Percentiles rank a stretch among this genome's conserved stretches.
Conservation (phyloP, 2,113 vertebrate genomes). For the Donacobius atricapilla region DNA sequence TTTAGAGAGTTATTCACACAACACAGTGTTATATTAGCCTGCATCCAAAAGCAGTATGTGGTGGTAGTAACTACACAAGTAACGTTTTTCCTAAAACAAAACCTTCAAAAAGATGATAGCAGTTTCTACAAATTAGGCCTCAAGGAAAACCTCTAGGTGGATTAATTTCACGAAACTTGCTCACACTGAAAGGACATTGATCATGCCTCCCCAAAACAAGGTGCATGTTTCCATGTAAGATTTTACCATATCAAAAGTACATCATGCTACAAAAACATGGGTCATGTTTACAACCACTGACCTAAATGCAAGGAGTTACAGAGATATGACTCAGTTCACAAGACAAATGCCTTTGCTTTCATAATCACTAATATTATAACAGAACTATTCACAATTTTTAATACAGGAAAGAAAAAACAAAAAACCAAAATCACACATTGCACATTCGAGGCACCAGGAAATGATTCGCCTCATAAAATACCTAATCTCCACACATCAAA, state of each 20-base stretch:
- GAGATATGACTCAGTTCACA: neutral
- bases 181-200: neutral
- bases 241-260: neutral
- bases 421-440: neutral
- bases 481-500: constrained; percentile 54
- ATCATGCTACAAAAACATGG: neutral
- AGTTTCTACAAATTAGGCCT: neutral
- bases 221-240: neutral
- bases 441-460: neutral
- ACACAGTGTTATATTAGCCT: neutral
- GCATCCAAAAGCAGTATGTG: neutral
- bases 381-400: neutral
- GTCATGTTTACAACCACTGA: neutral
- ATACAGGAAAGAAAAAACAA: neutral
- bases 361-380: neutral
- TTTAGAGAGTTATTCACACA: neutral
- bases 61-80: neutral
- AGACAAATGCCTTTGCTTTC: neutral
- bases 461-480: constrained; percentile 22
- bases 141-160: neutral
- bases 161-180: neutral
- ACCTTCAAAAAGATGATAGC: neutral
- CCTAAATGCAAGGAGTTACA: neutral
- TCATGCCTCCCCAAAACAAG: neutral
- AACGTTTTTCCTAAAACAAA: neutral